Base-by-base conservation (phyloP, 2,113 vertebrate species). In the Tachuris rubrigastra region DNA sequence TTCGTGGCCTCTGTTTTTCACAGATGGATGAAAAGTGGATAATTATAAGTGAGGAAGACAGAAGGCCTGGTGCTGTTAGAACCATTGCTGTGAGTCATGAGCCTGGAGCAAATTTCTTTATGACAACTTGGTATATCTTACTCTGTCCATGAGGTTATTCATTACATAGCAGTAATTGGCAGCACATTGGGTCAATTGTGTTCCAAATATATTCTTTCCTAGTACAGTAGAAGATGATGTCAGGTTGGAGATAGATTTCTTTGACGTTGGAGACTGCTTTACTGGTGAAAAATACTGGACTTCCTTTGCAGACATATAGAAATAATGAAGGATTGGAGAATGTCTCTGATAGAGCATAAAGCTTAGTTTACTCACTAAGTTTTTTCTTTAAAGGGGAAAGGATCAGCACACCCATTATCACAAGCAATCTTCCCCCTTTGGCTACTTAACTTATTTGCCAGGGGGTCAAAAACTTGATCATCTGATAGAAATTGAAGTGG, bases 11-110 rank as follows among this genome's bases (percentile, higher is more conserved):
- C 91, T 96, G 56, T 96, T 93, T 79, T 65, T 49, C 79, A 90
- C 82, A 88, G 94, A 92, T 89, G 81, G 44, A 68, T 93, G 72
- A 94, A 96, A 95, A 92, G 56, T 92, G 60, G 75, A 77, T 96
- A 94, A 94, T 77, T 94, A 9, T 94, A 93, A 96, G 72, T 77
- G 90, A 90, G 82, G 85, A 93, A 93, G 85, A 90, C 63, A 92
- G 90, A 94, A 93, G 85, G 74, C 82, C 85, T 84, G 68, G 39
- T 96, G 82, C 79, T 84, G 86, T 90, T 79, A 94, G 93, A 88
- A 60, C 69, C 21, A 30, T 59, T 85, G 49, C 82, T 92, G 41
- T 91, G 71, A 95, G 78, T 90, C 90, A 90, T 80, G 47, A 92
- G 59, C 56, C 68, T 50, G 59, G 20, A 83, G 55, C n/a, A 85